Base-by-base conservation (phyloP, 2,888 invertebrate genomes). In the Schizotus pectinicornis region DNA sequence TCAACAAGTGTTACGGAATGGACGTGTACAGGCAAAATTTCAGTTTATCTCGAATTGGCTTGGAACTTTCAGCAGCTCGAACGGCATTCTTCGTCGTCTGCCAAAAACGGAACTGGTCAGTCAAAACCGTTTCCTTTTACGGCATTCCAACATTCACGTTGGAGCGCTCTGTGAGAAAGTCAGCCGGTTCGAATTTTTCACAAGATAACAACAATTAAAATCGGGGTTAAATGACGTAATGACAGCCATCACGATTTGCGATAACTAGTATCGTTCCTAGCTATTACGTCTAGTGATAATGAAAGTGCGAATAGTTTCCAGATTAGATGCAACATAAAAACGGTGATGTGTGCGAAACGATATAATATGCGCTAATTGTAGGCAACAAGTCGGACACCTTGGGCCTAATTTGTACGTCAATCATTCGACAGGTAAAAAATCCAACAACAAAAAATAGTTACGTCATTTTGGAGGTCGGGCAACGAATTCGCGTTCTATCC, bases 371-470 rank as follows among this genome's bases (percentile, higher is more conserved):
- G 22, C 22, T 22, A 22, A 22, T 22, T 22, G 2, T n/a, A n/a
- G n/a, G n/a, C n/a, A n/a, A 12, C 32, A 12, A 41, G 11, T 41
- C 42, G 33, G 33, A 45, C 14, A 54, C 54, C 54, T 54, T 54
- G 54, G 32, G 39, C 47, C 54, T 47, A 54, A 54, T 54, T 54
- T 33, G 31, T 37, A 46, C 33, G 47, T 54, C 54, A 54, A 54
- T 54, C 46, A 54, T 43, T 11, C 11, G 7, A 47, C 11, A 35
- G 22, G 35, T 47, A 34, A 33, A 35, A 41, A 41, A 13, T 41
- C 9, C 42, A n/a, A n/a, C 11, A 12, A 6, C 42, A 42, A 48
- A 48, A 50, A 41, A 14, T 7, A 1, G 42, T 51, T 51, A 43
- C 51, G 30, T 51, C 42, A 51, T 22, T 22, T 22, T 22, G 22